A percentile compares a stretch with the other conserved stretches of the same genome.
Evolutionary conservation across 1,140 invertebrate genomes (phyloP).

Genomic region (Lasioglossum baleicum): DNA sequence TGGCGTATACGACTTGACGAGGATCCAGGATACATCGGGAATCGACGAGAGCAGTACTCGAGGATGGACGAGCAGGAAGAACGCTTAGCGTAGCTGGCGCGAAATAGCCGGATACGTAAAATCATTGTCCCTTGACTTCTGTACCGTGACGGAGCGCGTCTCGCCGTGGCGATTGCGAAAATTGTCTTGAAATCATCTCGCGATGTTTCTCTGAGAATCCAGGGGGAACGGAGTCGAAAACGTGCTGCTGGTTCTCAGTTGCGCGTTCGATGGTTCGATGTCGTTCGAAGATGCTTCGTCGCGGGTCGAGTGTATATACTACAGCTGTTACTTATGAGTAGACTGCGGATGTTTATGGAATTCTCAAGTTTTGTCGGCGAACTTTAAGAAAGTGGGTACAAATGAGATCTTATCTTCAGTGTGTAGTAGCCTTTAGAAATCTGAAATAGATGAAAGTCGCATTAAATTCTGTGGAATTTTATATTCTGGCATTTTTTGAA

Average conservation of each 20-base stretch:
- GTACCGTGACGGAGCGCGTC: slow-evolving; percentile 16
- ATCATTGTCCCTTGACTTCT: slow-evolving; percentile 20
- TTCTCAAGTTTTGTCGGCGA: no score
- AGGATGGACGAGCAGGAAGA: background rate
- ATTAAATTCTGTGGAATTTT: no score
- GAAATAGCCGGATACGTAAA: slow-evolving; percentile 36
- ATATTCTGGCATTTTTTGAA: no score
- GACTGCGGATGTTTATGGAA: no score
- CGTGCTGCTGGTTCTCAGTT: background rate
- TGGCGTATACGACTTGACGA: background rate
- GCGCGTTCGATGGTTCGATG: background rate
- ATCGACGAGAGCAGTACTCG: background rate
- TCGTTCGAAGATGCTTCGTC: background rate
- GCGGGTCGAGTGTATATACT: no score
- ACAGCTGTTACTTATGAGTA: no score
- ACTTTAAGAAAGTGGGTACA: no score
- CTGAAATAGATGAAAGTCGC: no score
- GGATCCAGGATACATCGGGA: no score
- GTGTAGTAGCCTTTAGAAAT: no score
- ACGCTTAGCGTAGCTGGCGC: background rate
- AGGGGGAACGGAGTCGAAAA: background rate
- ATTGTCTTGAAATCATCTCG: slow-evolving; percentile 6
- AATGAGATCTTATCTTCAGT: no score
- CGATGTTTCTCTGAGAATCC: background rate
- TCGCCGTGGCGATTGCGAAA: slow-evolving; percentile 5